A percentile compares a stretch with the other conserved stretches of the same genome.
Conservation (phyloP, 1,140 invertebrate genomes). For the Ditylenchus dipsaci region DNA sequence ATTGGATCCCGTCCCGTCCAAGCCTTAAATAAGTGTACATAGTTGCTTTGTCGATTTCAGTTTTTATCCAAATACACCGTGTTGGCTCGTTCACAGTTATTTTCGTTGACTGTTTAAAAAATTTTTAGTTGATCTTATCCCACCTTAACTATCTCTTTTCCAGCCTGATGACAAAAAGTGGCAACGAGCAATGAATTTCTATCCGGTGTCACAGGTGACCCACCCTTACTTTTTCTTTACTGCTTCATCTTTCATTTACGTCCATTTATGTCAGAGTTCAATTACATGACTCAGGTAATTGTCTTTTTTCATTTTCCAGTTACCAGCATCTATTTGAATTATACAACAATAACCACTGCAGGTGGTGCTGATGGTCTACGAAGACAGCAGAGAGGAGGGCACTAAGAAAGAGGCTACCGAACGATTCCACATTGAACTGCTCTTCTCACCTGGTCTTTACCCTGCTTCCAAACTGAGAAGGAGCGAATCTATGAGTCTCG, state of each 20-base stretch:
- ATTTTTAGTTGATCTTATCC: too few relatives aligned
- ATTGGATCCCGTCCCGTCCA: too few relatives aligned
- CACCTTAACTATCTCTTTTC: not conserved
- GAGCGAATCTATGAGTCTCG: constrained; percentile 54
- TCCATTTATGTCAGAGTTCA: constrained; percentile 90
- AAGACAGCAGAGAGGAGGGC: constrained; percentile 44
- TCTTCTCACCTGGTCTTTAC: constrained; percentile 56
- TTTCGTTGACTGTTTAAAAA: too few relatives aligned
- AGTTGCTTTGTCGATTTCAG: too few relatives aligned
- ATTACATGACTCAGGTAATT: constrained; percentile 87
- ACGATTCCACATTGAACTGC: constrained; percentile 54
- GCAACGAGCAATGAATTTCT: constrained; percentile 94
- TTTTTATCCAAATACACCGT: too few relatives aligned
- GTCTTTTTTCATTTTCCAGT: constrained; percentile 61
- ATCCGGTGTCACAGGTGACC: constrained; percentile 63
- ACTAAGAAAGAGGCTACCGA: constrained; percentile 39
- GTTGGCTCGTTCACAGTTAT: too few relatives aligned
- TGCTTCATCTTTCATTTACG: too few relatives aligned
- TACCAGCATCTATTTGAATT: too few relatives aligned
- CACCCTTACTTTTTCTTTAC: not conserved
- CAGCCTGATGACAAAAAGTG: constrained; percentile 84
- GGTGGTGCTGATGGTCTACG: constrained; percentile 56
- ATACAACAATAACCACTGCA: too few relatives aligned
- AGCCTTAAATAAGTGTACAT: too few relatives aligned
- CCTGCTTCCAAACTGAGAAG: constrained; percentile 57